phyloP scores from a whole-genome alignment of 2,888 invertebrate species.

The Tethea ocularis region DNA sequence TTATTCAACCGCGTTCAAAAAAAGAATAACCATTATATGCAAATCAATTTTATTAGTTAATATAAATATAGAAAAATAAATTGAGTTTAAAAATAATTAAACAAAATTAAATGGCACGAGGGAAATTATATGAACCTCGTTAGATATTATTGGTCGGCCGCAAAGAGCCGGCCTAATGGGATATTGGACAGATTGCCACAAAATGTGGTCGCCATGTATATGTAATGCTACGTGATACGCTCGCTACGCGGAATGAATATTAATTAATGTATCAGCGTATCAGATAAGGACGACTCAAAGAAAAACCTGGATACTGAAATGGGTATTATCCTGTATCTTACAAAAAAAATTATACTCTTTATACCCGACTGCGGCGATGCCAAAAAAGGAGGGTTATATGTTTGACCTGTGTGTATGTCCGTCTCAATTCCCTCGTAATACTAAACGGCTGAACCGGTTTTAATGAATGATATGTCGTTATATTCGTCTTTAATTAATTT shows the following conservation, averaged over 20 bases:
- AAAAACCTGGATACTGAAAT: not conserved
- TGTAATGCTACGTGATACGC: slow-evolving; percentile 12
- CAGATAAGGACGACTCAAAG: slow-evolving; percentile 16
- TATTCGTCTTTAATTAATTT: no score
- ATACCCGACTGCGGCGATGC: no score
- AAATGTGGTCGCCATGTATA: slow-evolving; percentile 20
- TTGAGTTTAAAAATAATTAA: not conserved
- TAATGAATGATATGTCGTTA: no score
- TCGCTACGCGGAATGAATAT: slow-evolving; percentile 30
- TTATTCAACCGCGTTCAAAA: not conserved
- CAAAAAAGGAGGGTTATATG: no score
- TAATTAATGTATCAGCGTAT: slow-evolving; percentile 34
- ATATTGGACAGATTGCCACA: slow-evolving; percentile 29
- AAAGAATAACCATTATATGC: not conserved
- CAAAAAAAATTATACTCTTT: no score
- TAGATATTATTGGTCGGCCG: slow-evolving; percentile 13
- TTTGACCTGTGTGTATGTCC: no score
- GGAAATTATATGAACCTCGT: slow-evolving; percentile 7
- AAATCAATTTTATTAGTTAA: no score
- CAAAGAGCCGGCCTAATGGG: slow-evolving; percentile 25
- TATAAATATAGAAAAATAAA: not conserved
- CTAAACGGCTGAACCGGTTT: no score
- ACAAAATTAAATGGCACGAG: not conserved
- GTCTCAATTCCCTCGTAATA: no score
- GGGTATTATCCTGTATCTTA: no score